A percentile compares a stretch with the other conserved stretches of the same genome.
Conservation (phyloP, 1,140 invertebrate genomes). For the Caenorhabditis briggsae region DNA sequence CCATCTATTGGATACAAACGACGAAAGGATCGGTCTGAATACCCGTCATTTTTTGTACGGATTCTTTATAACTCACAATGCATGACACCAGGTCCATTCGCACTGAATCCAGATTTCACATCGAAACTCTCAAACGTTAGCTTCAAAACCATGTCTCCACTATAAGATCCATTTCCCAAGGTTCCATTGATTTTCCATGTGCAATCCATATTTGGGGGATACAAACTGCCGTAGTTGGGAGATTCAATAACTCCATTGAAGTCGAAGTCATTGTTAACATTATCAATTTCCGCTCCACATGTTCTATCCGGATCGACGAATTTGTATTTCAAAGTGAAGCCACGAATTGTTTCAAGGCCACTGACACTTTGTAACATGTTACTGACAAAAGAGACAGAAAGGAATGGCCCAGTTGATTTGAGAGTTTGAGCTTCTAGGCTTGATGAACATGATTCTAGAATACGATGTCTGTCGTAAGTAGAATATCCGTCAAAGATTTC, state of each 20-base stretch:
- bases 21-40: conserved; percentile 41
- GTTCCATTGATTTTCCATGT: conserved; percentile 78
- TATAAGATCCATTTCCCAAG: conserved; percentile 1
- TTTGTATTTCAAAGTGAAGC: conserved; percentile 77
- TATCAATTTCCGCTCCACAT: conserved; percentile 68
- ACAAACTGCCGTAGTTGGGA: conserved; percentile 74
- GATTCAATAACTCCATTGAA: conserved; percentile 70
- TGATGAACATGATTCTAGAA: conserved; percentile 44
- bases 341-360: conserved; percentile 71
- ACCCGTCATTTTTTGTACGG: not conserved
- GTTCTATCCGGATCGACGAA: conserved; percentile 76
- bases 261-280: conserved; percentile 43
- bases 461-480: conserved; percentile 43
- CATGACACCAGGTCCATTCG: not conserved
- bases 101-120: conserved; percentile 68
- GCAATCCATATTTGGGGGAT: conserved; percentile 77
- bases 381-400: conserved; percentile 52
- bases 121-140: conserved; percentile 66
- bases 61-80: not conserved
- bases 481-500: conserved; percentile 59
- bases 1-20: not conserved
- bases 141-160: conserved; percentile 31
- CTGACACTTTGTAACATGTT: conserved; percentile 69
- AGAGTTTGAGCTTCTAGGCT: not conserved
- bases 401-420: conserved; percentile 55